phyloP scores from a whole-genome alignment of 1,140 invertebrate genomes.

The Meloidogyne chitwoodi region DNA sequence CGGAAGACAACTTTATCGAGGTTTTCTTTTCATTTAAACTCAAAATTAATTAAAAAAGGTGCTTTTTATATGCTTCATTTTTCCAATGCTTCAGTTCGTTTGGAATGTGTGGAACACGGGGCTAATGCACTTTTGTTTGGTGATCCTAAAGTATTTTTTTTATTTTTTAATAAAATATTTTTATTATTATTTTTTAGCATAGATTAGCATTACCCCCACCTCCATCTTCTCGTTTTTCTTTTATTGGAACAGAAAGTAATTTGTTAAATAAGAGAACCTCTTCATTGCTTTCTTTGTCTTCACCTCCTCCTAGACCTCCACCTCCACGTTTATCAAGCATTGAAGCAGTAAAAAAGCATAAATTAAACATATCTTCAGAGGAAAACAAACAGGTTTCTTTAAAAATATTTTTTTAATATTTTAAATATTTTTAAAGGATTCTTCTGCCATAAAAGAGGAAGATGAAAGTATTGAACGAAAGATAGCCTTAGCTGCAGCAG shows the following conservation, averaged over 20 bases:
- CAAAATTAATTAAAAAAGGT: background rate
- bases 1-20: conserved; percentile 14
- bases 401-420: too few relatives aligned
- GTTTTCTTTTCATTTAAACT: background rate
- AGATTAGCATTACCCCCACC: conserved; percentile 12
- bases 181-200: background rate
- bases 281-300: background rate
- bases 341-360: background rate
- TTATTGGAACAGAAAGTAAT: background rate
- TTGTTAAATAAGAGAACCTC: background rate
- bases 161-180: background rate
- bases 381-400: background rate
- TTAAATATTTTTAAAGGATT: background rate
- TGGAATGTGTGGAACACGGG: conserved; percentile 18
- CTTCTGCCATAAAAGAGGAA: background rate
- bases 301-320: conserved; percentile 19
- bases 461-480: conserved; percentile 18
- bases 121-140: conserved; percentile 12
- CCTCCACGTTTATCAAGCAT: conserved; percentile 3
- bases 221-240: background rate
- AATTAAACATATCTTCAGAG: background rate
- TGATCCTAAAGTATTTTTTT: conserved; percentile 10
- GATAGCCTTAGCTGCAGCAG: conserved; percentile 13
- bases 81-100: background rate
- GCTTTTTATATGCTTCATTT: background rate